Percentiles rank a stretch among this genome's conserved stretches.
Evolutionary conservation across 2,113 vertebrate species (phyloP).

Genomic region (Corythaixoides concolor): DNA sequence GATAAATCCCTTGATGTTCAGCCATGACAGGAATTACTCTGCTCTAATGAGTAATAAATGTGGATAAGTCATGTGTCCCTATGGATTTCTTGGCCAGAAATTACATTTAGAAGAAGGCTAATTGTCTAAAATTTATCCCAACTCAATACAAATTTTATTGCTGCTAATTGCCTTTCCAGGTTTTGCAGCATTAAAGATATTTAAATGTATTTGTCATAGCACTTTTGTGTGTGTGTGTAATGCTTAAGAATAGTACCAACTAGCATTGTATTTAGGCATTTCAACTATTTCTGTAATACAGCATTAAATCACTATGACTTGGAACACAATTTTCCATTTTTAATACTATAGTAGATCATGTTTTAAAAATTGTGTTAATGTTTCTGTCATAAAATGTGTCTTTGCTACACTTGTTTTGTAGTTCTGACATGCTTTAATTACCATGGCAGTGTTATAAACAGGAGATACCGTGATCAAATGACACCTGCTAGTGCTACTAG

Average conservation of each 20-base stretch:
- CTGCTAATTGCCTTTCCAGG: constrained; percentile 78
- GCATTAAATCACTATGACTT: constrained; percentile 55
- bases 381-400: constrained; percentile 1
- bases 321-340: constrained; percentile 50
- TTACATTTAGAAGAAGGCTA: constrained; percentile 80
- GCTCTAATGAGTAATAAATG: constrained; percentile 84
- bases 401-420: constrained; percentile 13
- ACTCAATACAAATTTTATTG: constrained; percentile 86
- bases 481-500: not conserved
- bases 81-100: constrained; percentile 81
- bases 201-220: constrained; percentile 71
- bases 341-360: not conserved
- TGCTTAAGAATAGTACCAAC: not conserved
- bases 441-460: not conserved
- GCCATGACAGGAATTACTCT: constrained; percentile 83
- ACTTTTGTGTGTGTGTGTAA: constrained; percentile 18
- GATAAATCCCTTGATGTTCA: constrained; percentile 82
- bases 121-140: constrained; percentile 84
- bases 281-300: constrained; percentile 59
- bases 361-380: constrained; percentile 31
- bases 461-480: not conserved
- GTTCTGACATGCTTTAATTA: constrained; percentile 42
- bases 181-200: constrained; percentile 72
- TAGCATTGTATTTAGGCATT: constrained; percentile 22
- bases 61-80: constrained; percentile 79